phyloP scores from a whole-genome alignment of 2,888 invertebrate genomes.

The Prosopocoilus inquinatus region DNA sequence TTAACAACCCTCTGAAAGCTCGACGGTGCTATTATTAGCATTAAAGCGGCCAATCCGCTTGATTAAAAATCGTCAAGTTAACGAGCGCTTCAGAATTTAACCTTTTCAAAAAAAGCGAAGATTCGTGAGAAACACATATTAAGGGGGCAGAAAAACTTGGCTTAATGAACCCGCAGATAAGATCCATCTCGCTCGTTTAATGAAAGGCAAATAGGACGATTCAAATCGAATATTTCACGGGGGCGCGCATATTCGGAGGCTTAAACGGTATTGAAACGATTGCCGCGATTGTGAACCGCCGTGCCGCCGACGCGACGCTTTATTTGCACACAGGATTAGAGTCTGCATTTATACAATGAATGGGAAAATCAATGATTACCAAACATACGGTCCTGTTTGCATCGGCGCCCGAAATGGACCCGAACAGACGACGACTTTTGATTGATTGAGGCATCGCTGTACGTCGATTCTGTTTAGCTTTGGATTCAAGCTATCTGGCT shows the following conservation, averaged over 20 bases:
- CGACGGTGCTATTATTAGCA: too few species aligned
- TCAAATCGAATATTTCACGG: constrained; percentile 29
- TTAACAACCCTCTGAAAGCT: too few species aligned
- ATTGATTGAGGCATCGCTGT: not conserved
- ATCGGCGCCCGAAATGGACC: not conserved
- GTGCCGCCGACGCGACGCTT: constrained; percentile 10
- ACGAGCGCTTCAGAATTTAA: too few species aligned
- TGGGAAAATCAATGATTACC: constrained; percentile 36
- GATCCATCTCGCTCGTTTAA: constrained; percentile 18
- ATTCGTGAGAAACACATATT: too few species aligned
- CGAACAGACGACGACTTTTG: not conserved
- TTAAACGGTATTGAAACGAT: constrained; percentile 30
- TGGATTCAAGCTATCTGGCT: too few species aligned
- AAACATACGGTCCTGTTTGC: constrained; percentile 23
- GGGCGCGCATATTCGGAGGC: constrained; percentile 22
- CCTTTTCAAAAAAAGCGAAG: too few species aligned
- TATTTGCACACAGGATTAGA: constrained; percentile 36
- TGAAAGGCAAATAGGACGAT: constrained; percentile 34
- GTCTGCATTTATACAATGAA: constrained; percentile 34
- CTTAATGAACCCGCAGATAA: not conserved
- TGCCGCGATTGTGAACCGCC: constrained; percentile 20
- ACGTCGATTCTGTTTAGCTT: too few species aligned
- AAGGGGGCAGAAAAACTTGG: too few species aligned
- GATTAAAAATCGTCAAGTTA: too few species aligned
- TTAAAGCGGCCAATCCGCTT: too few species aligned